Base-by-base conservation (phyloP, 53 echinoderm and acorn worm genomes). In the Crossaster papposus region DNA sequence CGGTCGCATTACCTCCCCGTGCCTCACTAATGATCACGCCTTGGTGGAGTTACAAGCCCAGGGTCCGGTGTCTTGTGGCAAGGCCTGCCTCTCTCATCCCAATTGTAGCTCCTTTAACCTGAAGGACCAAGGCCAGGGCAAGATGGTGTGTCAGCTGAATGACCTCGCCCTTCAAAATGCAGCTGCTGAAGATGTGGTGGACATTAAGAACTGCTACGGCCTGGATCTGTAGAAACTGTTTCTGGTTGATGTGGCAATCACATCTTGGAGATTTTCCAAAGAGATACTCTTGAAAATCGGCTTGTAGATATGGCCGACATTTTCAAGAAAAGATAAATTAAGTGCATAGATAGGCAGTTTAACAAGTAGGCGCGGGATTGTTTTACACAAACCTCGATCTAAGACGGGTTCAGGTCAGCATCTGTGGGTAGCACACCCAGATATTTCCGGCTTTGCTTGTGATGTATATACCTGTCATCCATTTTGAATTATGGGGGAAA, bases 41-140 rank as follows among this genome's bases (percentile, higher is more conserved):
- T 26, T 58, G 80, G 33, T 12, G 18, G 80, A 80, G 58, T 15
- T 58, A 31, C 80, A 44, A 4, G 80, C 17, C 55, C 53, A 3
- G 30, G 80, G 80, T 55, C 17, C 55, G 26, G 28, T 58, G 20
- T 80, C 80, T 12, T 80, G 80, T 20, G 30, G 33, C 22, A 80
- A 54, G 62, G 80, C 80, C 31, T 80, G 80, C 80, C 80, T 52
- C 30, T 58, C 80, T 29, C 50, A 80, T 30, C 54, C 80, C 17
- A 44, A 26, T 55, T 80, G 80, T 55, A 29, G 8, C 80, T 80
- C 80, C 62, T 80, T 80, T 58, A 80, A 80, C 55, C 62, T 80
- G 55, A 54, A 54, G 62, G 80, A 18, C 20, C 31, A 80, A 34
- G 80, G 80, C 7, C 31, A 54, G 20, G 80, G 80, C 3, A 80